Percentiles rank a stretch among this genome's conserved stretches.
Conservation (phyloP, 2,797 vertebrate species). For the Amblyraja radiata region DNA sequence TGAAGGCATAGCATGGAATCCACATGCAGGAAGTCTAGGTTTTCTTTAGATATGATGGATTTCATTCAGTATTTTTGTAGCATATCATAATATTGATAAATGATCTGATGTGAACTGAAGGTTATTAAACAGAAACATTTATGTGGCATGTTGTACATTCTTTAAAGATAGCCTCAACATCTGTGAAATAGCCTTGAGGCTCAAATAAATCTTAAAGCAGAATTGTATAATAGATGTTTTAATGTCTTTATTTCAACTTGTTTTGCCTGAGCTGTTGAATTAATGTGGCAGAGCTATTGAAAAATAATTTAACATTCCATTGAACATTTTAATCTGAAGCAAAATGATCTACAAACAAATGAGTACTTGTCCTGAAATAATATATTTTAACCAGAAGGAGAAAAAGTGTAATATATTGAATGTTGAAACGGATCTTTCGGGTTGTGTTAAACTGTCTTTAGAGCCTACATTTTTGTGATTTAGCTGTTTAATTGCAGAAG, state of each 20-base stretch:
- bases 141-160: neutral
- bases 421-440: neutral
- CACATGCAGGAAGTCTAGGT: neutral
- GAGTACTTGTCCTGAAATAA: neutral
- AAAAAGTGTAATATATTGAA: neutral
- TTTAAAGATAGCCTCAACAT: neutral
- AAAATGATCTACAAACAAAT: neutral
- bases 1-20: neutral
- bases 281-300: neutral
- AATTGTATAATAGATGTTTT: conserved; percentile 6
- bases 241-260: neutral
- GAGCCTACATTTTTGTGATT: neutral
- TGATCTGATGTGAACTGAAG: neutral
- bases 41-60: neutral
- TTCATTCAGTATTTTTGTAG: neutral
- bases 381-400: neutral
- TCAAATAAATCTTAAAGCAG: neutral
- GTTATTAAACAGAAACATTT: neutral
- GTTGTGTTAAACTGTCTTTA: neutral
- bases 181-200: conserved; percentile 5
- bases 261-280: conserved; percentile 28
- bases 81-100: neutral
- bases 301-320: neutral
- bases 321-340: neutral
- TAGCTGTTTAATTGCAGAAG: neutral